Evolutionary conservation across 2,888 invertebrate species (phyloP).

Genomic region (Pocota personata): DNA sequence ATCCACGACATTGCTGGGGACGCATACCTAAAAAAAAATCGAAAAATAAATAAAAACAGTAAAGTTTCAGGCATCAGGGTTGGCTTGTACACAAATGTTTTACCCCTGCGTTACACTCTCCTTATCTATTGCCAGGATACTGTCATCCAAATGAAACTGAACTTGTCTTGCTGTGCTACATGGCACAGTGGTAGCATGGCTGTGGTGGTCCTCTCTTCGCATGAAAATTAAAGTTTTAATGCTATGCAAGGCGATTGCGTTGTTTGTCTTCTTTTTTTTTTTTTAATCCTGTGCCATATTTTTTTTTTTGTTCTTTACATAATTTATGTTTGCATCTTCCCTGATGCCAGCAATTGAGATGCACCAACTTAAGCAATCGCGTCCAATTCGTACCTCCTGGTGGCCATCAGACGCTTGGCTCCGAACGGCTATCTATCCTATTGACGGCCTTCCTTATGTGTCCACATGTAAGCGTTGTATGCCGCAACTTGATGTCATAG

Average conservation of each 20-base stretch:
- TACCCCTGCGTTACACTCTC: slow-evolving; percentile 36
- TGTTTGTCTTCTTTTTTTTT: slow-evolving; percentile 35
- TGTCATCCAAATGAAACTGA: slow-evolving; percentile 66
- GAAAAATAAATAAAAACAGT: slow-evolving; percentile 60
- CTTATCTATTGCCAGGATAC: slow-evolving; percentile 28
- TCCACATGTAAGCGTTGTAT: slow-evolving; percentile 8
- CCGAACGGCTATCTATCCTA: slow-evolving; percentile 37
- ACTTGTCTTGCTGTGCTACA: slow-evolving; percentile 53
- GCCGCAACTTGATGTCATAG: slow-evolving; percentile 12
- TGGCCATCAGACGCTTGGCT: slow-evolving; percentile 39
- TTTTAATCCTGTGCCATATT: background rate
- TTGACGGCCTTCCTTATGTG: background rate
- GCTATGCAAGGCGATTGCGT: slow-evolving; percentile 74
- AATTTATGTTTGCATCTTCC: slow-evolving; percentile 59
- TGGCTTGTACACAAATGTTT: slow-evolving; percentile 31
- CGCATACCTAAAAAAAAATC: slow-evolving; percentile 21
- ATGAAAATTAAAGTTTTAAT: slow-evolving; percentile 75
- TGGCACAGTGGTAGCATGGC: slow-evolving; percentile 24
- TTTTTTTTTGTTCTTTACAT: slow-evolving; percentile 43
- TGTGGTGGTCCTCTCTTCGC: slow-evolving; percentile 42
- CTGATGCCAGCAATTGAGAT: slow-evolving; percentile 46
- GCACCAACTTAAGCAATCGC: slow-evolving; percentile 41
- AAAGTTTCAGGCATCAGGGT: slow-evolving; percentile 49
- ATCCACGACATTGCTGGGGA: slow-evolving; percentile 26
- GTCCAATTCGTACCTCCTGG: slow-evolving; percentile 16